Evolutionary conservation across 2,113 vertebrate genomes (phyloP), one percentile per base, ranked within the genome.

Genomic region (Stigmatopora argus): DNA sequence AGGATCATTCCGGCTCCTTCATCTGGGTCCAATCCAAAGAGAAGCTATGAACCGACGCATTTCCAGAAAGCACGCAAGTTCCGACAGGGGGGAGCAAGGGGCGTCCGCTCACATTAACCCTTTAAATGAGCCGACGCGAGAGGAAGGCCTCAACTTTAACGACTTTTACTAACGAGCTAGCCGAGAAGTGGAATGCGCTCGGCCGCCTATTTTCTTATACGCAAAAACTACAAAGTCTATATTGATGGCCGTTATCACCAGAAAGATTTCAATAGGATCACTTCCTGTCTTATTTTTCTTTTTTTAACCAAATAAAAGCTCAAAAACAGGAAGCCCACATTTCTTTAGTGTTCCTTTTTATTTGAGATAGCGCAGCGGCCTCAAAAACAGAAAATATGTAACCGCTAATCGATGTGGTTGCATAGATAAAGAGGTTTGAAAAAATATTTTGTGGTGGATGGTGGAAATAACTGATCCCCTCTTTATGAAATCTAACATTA

Each of bases 161-260:
- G 18, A 13, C 38, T 44, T 63, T 63, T 21, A 26, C 26, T 35
- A 17, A 64, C 17, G 46, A 47, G 15, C 45, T 47, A 53, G 52
- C 21, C 52, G 19, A 92, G 92, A 93, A 94, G 94, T 93, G 92
- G 92, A 95, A 92, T 93, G 93, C 82, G 90, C 90, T 95, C 94
- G 90, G 96, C 93, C 96, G 95, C 94, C 94, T 99, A 99, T 98
- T 99, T 99, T 99, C 93, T 96, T 96, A 99, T 95, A 93, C 92
- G 8, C 17, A 19, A 3, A 61, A 61, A 19, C 19, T 45, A 45
- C 41, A 38, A 64, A 92, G 90, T 93, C 88, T 94, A 94, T 94
- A 95, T 95, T 94, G 92, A 95, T 93, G 93, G 92, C 92, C 92
- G 92, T 94, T 93, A 92, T 92, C 92, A 93, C 91, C 91, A 93